Percentiles rank a stretch among this genome's conserved stretches.
Evolutionary conservation across 2,888 invertebrate genomes (phyloP).

Genomic region (Drosophila limbata): DNA sequence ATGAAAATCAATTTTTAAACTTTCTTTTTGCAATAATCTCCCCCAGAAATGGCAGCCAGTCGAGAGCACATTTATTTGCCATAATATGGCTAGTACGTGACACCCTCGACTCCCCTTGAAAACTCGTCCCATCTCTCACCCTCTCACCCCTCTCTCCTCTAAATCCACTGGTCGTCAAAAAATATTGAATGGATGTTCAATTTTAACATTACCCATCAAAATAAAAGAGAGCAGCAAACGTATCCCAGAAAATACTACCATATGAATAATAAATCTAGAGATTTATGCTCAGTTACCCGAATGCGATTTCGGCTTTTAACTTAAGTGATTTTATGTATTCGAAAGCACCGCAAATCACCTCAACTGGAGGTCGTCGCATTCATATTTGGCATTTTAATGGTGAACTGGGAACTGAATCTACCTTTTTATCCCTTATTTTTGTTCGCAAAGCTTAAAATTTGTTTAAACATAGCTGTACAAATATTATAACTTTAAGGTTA

Average conservation of each 20-base stretch:
- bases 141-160: not conserved
- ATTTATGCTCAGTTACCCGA: slow-evolving; percentile 66
- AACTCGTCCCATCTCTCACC: not conserved
- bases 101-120: slow-evolving; percentile 4
- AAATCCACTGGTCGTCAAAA: slow-evolving; percentile 25
- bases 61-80: slow-evolving; percentile 81
- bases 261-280: slow-evolving; percentile 80
- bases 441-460: no score
- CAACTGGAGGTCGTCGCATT: slow-evolving; percentile 22
- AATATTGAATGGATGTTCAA: slow-evolving; percentile 65
- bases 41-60: slow-evolving; percentile 37
- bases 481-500: no score
- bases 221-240: slow-evolving; percentile 9
- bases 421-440: no score
- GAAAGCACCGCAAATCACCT: slow-evolving; percentile 30
- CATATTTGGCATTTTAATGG: slow-evolving; percentile 1
- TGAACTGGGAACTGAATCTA: not conserved
- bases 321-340: slow-evolving; percentile 77
- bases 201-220: slow-evolving; percentile 40
- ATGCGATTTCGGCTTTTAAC: slow-evolving; percentile 66
- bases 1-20: slow-evolving; percentile 81
- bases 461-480: no score
- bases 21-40: slow-evolving; percentile 66
- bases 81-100: slow-evolving; percentile 78
- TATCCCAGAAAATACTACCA: slow-evolving; percentile 44